Evolutionary conservation across 2,113 vertebrate genomes (phyloP).

Genomic region (Protobothrops mucrosquamatus): DNA sequence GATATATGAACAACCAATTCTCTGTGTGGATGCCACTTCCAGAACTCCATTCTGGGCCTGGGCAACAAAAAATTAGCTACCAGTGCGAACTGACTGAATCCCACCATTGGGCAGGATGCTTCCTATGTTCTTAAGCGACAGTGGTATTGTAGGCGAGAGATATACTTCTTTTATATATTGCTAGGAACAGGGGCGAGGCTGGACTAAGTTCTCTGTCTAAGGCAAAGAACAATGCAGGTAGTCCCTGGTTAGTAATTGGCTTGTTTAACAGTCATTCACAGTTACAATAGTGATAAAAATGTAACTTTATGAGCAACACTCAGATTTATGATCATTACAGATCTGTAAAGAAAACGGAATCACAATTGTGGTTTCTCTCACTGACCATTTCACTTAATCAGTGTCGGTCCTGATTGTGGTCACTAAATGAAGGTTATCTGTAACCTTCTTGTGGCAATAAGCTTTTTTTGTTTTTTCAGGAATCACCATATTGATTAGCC

Average conservation of each 20-base stretch:
- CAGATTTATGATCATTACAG: background rate
- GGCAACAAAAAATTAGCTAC: too few relatives aligned
- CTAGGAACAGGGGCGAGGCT: background rate
- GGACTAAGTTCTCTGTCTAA: background rate
- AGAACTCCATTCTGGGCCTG: too few relatives aligned
- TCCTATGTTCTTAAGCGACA: background rate
- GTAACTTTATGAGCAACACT: background rate
- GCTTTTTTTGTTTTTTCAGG: background rate
- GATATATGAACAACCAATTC: too few relatives aligned
- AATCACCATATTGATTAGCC: background rate
- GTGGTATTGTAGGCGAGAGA: background rate
- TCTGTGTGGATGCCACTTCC: too few relatives aligned
- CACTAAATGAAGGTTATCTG: background rate
- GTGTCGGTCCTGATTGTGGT: background rate
- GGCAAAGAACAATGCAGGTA: background rate
- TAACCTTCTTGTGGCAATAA: background rate
- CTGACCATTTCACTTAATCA: background rate
- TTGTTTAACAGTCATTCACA: background rate
- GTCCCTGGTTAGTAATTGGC: background rate
- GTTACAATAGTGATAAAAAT: background rate
- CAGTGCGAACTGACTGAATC: too few relatives aligned
- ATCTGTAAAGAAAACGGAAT: background rate
- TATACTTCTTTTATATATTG: background rate
- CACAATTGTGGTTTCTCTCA: background rate
- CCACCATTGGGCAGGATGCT: background rate